These are phyloP conservation scores for Sturnira hondurensis DNA, from an alignment of 2,113 vertebrate species.

Conservation along the genomic window DNA sequence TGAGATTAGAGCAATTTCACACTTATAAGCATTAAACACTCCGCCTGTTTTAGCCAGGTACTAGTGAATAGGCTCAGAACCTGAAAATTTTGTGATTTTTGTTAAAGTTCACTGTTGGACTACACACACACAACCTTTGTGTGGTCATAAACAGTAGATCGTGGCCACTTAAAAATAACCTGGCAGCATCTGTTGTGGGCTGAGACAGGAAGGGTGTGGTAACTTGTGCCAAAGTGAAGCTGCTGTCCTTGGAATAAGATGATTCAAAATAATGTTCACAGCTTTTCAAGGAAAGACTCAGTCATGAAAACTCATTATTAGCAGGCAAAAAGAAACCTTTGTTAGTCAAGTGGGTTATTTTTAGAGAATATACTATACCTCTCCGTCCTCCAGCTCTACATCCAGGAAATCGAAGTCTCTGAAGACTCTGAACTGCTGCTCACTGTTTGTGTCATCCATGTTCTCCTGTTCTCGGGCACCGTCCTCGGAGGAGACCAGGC, in stretches of 20 bases:
- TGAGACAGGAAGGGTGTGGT: constrained; percentile 80
- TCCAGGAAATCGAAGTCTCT: constrained; percentile 99
- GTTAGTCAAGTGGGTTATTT: constrained; percentile 26
- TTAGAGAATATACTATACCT: constrained; percentile 85
- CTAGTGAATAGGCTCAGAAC: not conserved
- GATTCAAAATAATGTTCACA: constrained; percentile 61
- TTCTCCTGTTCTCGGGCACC: constrained; percentile 94
- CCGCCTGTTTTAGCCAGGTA: not conserved
- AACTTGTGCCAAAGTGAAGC: constrained; percentile 46
- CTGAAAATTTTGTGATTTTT: not conserved
- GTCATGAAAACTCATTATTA: constrained; percentile 52
- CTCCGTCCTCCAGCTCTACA: constrained; percentile 98
- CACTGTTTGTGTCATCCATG: constrained; percentile 95
- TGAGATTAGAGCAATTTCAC: not conserved
- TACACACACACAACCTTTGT: constrained; percentile 4
- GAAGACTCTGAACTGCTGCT: constrained; percentile 98
- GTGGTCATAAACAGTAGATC: constrained; percentile 35
- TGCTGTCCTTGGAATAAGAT: constrained; percentile 64
- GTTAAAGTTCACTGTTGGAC: constrained; percentile 27
- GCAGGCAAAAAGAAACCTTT: constrained; percentile 35
- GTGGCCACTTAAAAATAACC: constrained; percentile 69
- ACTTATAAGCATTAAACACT: not conserved
- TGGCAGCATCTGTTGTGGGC: constrained; percentile 51
- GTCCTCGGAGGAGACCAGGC: constrained; percentile 95
- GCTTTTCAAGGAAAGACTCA: constrained; percentile 50